Evolutionary conservation across 1,140 invertebrate species (phyloP).

Genomic region (Diachasma alloeum): DNA sequence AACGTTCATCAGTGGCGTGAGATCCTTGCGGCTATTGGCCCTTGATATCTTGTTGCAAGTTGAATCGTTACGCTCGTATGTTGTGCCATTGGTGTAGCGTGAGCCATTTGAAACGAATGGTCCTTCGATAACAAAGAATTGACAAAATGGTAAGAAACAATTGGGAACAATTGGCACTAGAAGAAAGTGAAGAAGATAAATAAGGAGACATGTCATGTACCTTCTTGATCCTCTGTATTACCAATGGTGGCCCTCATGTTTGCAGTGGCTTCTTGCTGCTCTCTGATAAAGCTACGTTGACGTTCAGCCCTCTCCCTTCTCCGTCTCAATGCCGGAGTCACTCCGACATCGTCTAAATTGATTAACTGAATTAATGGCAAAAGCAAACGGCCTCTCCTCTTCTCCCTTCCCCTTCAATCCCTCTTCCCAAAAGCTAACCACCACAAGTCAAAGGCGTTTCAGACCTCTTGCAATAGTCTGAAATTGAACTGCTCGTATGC

Average conservation of each 20-base stretch:
- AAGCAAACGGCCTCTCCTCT: background rate
- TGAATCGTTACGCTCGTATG: slow-evolving; percentile 52
- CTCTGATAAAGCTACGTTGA: slow-evolving; percentile 81
- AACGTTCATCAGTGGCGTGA: slow-evolving; percentile 68
- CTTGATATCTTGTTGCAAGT: slow-evolving; percentile 60
- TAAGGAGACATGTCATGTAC: slow-evolving; percentile 36
- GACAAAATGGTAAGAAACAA: background rate
- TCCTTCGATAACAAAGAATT: slow-evolving; percentile 34
- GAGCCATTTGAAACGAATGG: slow-evolving; percentile 60
- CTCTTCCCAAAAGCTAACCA: background rate
- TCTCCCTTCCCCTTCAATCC: background rate
- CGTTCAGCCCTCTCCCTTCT: slow-evolving; percentile 80
- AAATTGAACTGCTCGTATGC: slow-evolving; percentile 1
- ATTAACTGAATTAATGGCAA: slow-evolving; percentile 9
- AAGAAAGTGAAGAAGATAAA: background rate
- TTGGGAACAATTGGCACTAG: background rate
- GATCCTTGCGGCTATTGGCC: slow-evolving; percentile 66
- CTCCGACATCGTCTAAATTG: slow-evolving; percentile 69
- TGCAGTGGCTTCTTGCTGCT: slow-evolving; percentile 75
- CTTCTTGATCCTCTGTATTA: slow-evolving; percentile 64
- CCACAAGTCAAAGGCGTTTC: background rate
- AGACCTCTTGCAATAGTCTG: background rate
- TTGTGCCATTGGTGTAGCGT: slow-evolving; percentile 58
- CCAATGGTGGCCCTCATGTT: slow-evolving; percentile 64
- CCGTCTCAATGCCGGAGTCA: slow-evolving; percentile 78